These are phyloP conservation scores for Prosapia bicincta DNA, from an alignment of 2,888 invertebrate species.

Conservation along the genomic window DNA sequence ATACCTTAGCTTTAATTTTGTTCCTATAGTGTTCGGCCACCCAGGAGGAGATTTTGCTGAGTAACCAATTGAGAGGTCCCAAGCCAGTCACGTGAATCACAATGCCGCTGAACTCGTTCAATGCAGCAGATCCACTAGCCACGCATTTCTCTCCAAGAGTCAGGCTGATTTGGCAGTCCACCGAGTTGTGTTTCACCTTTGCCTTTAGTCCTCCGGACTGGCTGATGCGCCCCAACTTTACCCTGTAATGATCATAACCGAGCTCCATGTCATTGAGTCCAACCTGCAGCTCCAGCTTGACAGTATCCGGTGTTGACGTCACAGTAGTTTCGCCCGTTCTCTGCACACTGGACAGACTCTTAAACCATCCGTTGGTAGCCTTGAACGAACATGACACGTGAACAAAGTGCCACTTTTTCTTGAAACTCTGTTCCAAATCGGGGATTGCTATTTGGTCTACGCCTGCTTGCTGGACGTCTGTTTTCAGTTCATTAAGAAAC, in stretches of 20 bases:
- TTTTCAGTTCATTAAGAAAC: too few species aligned
- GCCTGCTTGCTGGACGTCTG: neutral
- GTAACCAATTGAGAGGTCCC: neutral
- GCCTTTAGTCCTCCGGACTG: neutral
- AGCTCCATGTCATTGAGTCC: neutral
- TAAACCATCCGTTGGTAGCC: neutral
- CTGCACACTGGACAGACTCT: neutral
- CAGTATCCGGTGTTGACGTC: neutral
- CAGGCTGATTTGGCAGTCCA: neutral
- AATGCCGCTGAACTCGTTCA: neutral
- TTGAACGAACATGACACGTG: neutral
- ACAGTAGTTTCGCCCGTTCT: neutral
- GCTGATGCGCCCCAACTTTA: neutral
- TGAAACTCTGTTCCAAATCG: neutral
- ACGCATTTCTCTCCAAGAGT: neutral
- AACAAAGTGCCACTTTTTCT: neutral
- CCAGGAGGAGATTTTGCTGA: neutral
- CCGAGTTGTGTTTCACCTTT: neutral
- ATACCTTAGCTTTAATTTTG: too few species aligned
- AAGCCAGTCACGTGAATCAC: neutral
- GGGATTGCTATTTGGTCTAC: neutral
- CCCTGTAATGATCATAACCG: neutral
- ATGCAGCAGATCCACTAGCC: neutral
- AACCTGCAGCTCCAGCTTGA: neutral
- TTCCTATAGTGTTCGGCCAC: too few species aligned